phyloP scores from a whole-genome alignment of 2,888 invertebrate species.

The Pinctada fucata region DNA sequence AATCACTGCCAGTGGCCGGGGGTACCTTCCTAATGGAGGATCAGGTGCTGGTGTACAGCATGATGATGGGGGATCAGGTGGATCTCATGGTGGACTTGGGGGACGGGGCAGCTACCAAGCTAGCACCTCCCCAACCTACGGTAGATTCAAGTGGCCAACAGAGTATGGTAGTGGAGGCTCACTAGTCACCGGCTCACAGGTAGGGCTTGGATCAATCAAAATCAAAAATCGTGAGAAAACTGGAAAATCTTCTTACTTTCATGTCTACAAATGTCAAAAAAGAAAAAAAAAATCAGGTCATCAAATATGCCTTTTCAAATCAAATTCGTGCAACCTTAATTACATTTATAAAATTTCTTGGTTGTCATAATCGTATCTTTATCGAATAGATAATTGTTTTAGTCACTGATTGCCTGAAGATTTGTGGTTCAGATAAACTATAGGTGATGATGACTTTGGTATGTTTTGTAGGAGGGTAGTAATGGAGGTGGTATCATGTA shows the following conservation, averaged over 20 bases:
- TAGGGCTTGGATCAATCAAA: conserved; percentile 27
- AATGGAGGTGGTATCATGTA: conserved; percentile 58
- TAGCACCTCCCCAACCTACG: conserved; percentile 48
- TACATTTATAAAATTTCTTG: no score
- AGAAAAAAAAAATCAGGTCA: no score
- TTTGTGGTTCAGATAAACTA: no score
- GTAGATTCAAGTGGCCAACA: conserved; percentile 43
- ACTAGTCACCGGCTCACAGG: conserved; percentile 1
- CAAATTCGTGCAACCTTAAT: no score
- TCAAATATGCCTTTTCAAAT: no score
- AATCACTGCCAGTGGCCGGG: conserved; percentile 52
- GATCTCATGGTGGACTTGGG: conserved; percentile 64
- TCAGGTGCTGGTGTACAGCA: conserved; percentile 47
- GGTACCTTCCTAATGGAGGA: conserved; percentile 50
- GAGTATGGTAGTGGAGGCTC: conserved; percentile 63
- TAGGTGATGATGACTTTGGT: no score
- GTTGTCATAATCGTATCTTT: neutral
- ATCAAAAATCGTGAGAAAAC: no score
- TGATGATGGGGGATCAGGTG: conserved; percentile 55
- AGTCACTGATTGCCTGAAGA: neutral
- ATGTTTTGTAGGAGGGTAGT: conserved; percentile 33
- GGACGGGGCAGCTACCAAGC: conserved; percentile 49
- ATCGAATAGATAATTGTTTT: neutral
- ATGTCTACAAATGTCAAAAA: no score
- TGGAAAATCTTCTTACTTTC: no score